A percentile compares a stretch with the other conserved stretches of the same genome.
phyloP scores from a whole-genome alignment of 2,888 invertebrate species.

The Drosophila fungiperda region DNA sequence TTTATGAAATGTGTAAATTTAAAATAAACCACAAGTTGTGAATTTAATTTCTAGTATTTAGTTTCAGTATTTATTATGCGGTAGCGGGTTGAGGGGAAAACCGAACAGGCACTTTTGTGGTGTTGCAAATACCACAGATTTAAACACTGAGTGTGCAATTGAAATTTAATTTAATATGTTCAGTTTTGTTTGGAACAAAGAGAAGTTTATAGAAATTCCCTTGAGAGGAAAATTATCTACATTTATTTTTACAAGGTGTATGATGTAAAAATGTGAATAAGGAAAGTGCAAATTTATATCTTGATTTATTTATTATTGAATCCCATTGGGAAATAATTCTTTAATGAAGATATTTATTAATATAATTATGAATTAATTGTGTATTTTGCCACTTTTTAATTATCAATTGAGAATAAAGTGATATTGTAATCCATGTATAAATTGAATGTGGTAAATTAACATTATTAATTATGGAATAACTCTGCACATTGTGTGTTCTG shows the following conservation, averaged over 20 bases:
- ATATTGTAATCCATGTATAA: background rate
- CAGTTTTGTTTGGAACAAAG: background rate
- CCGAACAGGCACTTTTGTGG: background rate
- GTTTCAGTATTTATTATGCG: background rate
- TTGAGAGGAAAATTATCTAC: background rate
- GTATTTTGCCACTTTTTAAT: background rate
- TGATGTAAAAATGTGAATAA: background rate
- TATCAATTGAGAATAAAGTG: background rate
- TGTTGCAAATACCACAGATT: background rate
- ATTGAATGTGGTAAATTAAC: background rate
- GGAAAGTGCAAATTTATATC: background rate
- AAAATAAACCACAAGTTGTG: background rate
- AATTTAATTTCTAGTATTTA: constrained; percentile 7
- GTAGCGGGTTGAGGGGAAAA: background rate
- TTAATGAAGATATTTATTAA: background rate
- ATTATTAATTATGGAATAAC: background rate
- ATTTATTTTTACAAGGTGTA: background rate
- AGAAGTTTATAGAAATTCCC: background rate
- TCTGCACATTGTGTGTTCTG: background rate
- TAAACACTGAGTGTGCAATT: background rate
- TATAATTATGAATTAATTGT: background rate
- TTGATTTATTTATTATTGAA: background rate
- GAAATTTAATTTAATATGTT: background rate
- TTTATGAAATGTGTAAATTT: constrained; percentile 12
- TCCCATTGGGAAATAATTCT: background rate